Conservation (phyloP, 2,888 invertebrate species). For the Agonum fuliginosum region DNA sequence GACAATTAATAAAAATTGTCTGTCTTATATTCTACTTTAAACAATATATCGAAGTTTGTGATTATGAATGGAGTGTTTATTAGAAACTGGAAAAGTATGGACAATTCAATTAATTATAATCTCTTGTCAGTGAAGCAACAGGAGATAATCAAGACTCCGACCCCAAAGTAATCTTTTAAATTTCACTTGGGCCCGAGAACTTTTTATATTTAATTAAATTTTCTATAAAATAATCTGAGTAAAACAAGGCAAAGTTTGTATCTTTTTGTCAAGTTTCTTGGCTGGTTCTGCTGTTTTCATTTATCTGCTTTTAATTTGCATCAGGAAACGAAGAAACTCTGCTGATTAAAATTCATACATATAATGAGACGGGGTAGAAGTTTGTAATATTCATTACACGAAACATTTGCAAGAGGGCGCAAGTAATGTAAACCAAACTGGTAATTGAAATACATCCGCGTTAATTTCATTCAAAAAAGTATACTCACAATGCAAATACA, state of each 20-base stretch:
- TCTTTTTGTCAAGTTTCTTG: conserved; percentile 25
- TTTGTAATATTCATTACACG: conserved; percentile 30
- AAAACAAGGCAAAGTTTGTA: conserved; percentile 23
- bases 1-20: no score
- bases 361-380: conserved; percentile 13
- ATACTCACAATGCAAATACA: not conserved
- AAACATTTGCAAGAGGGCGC: not conserved
- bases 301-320: conserved; percentile 35
- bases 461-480: not conserved
- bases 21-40: no score
- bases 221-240: conserved; percentile 14
- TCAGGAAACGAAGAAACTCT: conserved; percentile 35
- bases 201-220: conserved; percentile 39
- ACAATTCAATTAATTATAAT: no score
- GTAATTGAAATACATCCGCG: not conserved
- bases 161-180: conserved; percentile 9
- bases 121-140: not conserved
- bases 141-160: not conserved
- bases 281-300: not conserved
- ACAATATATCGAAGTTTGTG: no score
- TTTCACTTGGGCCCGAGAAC: conserved; percentile 5
- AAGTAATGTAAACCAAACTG: no score
- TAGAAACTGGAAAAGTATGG: no score
- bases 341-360: conserved; percentile 35
- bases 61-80: no score